phyloP scores from a whole-genome alignment of 2,888 invertebrate genomes.

The Chorisops tibialis region DNA sequence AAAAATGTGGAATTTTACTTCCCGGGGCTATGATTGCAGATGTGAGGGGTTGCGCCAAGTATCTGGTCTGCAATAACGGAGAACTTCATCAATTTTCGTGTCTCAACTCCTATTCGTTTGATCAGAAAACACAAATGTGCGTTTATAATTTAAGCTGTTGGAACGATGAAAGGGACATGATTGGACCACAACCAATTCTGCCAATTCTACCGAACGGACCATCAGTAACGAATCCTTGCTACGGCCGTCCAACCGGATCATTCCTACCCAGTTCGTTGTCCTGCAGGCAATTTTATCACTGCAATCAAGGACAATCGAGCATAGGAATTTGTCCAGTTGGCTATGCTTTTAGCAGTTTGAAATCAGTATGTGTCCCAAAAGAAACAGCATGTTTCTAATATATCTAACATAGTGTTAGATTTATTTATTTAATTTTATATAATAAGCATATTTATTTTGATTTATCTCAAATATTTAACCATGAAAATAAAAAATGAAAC shows the following conservation, averaged over 20 bases:
- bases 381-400: too few relatives aligned
- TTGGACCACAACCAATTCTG: too few relatives aligned
- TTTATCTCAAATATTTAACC: too few relatives aligned
- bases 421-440: too few relatives aligned
- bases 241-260: not conserved
- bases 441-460: too few relatives aligned
- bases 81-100: not conserved
- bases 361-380: not conserved
- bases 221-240: not conserved
- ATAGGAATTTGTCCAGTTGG: not conserved
- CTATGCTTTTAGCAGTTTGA: not conserved
- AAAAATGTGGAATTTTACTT: not conserved
- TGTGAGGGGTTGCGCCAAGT: not conserved
- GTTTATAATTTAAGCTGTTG: not conserved
- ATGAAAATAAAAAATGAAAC: too few relatives aligned
- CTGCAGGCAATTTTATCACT: not conserved
- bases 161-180: not conserved
- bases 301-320: not conserved
- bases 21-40: not conserved
- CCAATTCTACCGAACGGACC: not conserved
- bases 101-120: not conserved
- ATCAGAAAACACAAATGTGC: not conserved
- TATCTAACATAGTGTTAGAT: too few relatives aligned
- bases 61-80: not conserved
- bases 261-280: not conserved